Conservation (phyloP, 64 coral and sea anemone genomes). For the Stichodactyla mertensii region DNA sequence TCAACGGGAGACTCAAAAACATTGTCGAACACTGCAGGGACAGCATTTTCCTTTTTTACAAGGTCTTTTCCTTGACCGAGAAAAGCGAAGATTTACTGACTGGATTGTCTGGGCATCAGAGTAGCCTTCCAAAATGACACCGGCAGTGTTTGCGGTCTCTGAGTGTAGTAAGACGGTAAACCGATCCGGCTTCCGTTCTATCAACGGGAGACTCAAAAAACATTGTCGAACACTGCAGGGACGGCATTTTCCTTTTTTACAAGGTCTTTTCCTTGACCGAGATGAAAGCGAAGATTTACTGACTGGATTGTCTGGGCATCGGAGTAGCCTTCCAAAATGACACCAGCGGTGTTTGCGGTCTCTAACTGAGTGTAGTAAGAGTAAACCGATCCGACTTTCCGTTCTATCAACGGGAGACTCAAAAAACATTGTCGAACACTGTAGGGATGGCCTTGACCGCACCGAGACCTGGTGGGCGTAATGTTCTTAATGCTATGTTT, state of each 20-base stretch:
- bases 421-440: background rate
- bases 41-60: background rate
- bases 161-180: background rate
- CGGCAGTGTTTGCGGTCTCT: background rate
- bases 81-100: too few relatives aligned
- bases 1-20: background rate
- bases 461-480: background rate
- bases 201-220: background rate
- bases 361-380: background rate
- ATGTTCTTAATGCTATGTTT: background rate
- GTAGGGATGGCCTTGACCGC: conserved; percentile 1
- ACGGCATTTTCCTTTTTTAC: background rate
- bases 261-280: too few relatives aligned
- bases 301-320: too few relatives aligned
- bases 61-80: too few relatives aligned
- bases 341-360: background rate
- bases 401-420: background rate
- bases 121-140: background rate
- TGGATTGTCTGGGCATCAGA: too few relatives aligned
- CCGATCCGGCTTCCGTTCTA: background rate
- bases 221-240: background rate
- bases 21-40: background rate
- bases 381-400: background rate
- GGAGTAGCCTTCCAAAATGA: background rate
- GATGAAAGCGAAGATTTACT: too few relatives aligned